Percentiles rank a stretch among this genome's conserved stretches.
Conservation (phyloP, 2,888 invertebrate genomes). For the Drosophila helvetica region DNA sequence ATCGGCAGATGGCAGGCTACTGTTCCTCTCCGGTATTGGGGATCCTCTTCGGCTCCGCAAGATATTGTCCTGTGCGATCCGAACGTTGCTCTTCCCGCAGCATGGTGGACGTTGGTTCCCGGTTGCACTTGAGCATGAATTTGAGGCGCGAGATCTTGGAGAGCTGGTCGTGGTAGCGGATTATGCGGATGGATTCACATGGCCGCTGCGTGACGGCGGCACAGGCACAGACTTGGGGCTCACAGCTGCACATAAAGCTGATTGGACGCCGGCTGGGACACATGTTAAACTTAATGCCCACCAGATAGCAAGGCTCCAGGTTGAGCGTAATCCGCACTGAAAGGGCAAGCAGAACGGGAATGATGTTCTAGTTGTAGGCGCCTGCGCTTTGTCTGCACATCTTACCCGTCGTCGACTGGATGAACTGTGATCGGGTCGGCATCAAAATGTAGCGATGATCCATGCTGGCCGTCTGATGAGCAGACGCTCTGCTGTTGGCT, state of each 20-base stretch:
- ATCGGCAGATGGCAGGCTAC: conserved; percentile 20
- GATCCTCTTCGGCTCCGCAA: conserved; percentile 35
- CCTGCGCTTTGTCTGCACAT: not conserved
- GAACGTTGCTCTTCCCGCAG: conserved; percentile 31
- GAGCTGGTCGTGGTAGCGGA: conserved; percentile 71
- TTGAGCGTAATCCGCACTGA: conserved; percentile 65
- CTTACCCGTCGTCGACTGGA: conserved; percentile 56
- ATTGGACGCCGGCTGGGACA: conserved; percentile 34
- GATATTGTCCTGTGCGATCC: conserved; percentile 53
- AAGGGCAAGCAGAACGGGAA: not conserved
- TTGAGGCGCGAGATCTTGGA: conserved; percentile 62
- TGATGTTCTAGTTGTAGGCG: not conserved
- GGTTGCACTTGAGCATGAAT: conserved; percentile 53
- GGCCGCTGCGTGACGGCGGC: conserved; percentile 22
- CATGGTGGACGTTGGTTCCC: conserved; percentile 15
- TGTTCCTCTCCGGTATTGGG: conserved; percentile 5
- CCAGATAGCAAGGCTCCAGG: conserved; percentile 74
- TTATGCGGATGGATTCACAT: conserved; percentile 30
- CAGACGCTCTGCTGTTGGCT: not conserved
- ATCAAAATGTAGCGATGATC: conserved; percentile 60
- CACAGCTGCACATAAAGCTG: conserved; percentile 59
- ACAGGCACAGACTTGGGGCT: conserved; percentile 33
- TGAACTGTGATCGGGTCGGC: conserved; percentile 57
- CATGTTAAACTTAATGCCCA: conserved; percentile 64
- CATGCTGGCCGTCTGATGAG: conserved; percentile 18